Evolutionary conservation across 1,140 invertebrate species (phyloP), one percentile per base, ranked within the genome.

Genomic region (Schmidtea mediterranea): DNA sequence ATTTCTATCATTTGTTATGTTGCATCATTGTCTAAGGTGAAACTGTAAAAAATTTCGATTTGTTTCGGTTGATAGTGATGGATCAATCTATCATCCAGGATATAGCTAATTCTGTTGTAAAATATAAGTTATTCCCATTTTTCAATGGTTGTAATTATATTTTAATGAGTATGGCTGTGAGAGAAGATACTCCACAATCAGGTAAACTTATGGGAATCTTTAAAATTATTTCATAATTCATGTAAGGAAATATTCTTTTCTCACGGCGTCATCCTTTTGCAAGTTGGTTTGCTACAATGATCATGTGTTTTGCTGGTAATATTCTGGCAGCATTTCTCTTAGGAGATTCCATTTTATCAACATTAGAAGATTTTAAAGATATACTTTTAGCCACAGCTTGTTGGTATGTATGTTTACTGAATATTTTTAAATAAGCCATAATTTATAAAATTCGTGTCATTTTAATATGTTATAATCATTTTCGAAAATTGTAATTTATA

Each of bases 101-200:
- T 63, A 74, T 92, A 71, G 83, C 87, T 69, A 92, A 90, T 68
- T 82, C 86, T 74, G 82, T 95, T 65, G 86, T 87, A 55, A 92
- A 94, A 69, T 72, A 95, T 54, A 92, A 94, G 73, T 94, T 95
- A 87, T 95, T 80, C 66, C 90, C 90, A 36, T 95, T 92, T 72
- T 97, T 97, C 69, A 89, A 95, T 65, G 78, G 92, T 58, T 87
- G 87, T 52, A 83, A 97, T 69, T 64, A 58, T 52, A 53, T 57
- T 22, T 53, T 70, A 52, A 69, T 69, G 65, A 64, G 66, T 49
- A 54, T 63, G 24, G 52, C 63, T 1, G 67, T 95, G 46, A 74
- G 86, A 59, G 89, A 95, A 66, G 90, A 97, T 73, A 74, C 92
- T 57, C 82, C 82, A 59, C 69, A 53, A 6, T 36, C 75, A 60